Conservation (phyloP, 2,113 vertebrate species). For the Thomomys bottae region DNA sequence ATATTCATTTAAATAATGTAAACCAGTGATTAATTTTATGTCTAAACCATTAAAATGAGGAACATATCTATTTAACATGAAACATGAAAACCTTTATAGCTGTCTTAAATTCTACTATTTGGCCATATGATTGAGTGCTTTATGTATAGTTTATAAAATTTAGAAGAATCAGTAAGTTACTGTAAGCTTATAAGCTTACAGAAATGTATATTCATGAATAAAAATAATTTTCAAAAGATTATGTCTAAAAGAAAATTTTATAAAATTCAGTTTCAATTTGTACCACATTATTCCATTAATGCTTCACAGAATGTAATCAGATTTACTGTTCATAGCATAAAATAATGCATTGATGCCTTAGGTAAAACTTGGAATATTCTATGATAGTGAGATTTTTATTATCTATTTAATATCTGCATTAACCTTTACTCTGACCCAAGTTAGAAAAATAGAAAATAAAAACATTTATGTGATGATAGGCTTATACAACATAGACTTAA, state of each 20-base stretch:
- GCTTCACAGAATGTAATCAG: not conserved
- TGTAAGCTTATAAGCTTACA: not conserved
- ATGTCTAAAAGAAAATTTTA: not conserved
- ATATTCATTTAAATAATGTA: not conserved
- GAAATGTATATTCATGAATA: not conserved
- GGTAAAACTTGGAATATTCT: conserved; percentile 7
- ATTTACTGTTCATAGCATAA: not conserved
- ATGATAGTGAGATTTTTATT: conserved; percentile 25
- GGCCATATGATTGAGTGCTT: not conserved
- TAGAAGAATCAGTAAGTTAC: not conserved
- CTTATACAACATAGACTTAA: not conserved
- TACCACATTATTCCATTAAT: not conserved
- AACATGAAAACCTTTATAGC: rapidly evolving
- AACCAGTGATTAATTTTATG: not conserved
- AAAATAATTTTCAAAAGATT: not conserved
- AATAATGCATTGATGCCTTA: not conserved
- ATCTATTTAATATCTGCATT: not conserved
- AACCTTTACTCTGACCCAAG: not conserved
- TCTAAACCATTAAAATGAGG: not conserved
- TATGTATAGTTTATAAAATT: not conserved
- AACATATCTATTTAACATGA: not conserved
- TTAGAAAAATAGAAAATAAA: conserved; percentile 28
- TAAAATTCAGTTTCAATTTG: not conserved
- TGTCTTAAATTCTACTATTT: not conserved
- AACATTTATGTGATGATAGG: not conserved